These are phyloP conservation scores for Microtus richardsoni DNA, from an alignment of 2,113 vertebrate species.

Conservation along the genomic window DNA sequence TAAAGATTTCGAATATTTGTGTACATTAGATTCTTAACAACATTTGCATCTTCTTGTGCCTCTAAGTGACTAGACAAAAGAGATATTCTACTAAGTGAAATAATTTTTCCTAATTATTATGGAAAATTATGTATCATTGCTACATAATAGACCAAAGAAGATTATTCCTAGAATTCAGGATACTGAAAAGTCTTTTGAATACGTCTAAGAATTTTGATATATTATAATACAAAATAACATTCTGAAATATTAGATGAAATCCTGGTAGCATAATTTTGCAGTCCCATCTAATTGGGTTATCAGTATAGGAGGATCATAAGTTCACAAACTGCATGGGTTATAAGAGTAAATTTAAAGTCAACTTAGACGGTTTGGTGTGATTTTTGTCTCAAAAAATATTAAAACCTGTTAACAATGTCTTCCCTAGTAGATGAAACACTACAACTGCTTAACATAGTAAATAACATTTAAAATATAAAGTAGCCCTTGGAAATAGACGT, in stretches of 20 bases:
- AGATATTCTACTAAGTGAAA: background rate
- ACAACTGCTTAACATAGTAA: background rate
- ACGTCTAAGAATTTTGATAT: background rate
- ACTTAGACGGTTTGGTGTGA: background rate
- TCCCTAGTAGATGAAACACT: background rate
- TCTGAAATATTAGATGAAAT: background rate
- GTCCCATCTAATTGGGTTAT: background rate
- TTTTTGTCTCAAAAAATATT: background rate
- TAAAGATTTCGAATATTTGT: slow-evolving; percentile 31
- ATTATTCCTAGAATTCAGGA: background rate
- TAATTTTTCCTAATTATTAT: background rate
- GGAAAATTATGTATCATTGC: background rate
- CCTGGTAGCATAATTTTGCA: background rate
- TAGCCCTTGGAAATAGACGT: background rate
- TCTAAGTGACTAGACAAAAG: background rate
- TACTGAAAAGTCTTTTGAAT: background rate
- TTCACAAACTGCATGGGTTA: background rate
- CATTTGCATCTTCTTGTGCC: background rate
- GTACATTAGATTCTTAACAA: background rate
- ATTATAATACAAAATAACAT: background rate
- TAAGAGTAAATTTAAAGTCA: background rate
- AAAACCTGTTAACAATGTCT: background rate
- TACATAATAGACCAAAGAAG: background rate
- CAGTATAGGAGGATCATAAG: background rate
- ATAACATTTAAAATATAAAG: slow-evolving; percentile 23